Conservation (phyloP, 2,888 invertebrate genomes). For the Chrysomela aeneicollis region DNA sequence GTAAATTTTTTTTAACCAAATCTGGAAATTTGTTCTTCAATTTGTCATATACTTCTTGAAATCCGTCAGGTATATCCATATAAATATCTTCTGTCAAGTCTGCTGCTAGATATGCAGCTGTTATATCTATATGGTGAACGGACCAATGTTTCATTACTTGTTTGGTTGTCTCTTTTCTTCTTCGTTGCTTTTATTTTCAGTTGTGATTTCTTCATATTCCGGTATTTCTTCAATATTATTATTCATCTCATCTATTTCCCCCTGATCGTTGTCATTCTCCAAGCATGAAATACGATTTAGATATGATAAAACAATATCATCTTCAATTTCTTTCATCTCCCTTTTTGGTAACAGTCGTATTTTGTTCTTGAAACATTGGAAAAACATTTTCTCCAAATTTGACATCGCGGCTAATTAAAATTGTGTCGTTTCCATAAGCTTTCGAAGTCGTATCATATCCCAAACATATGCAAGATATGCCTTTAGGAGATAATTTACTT, state of each 20-base stretch:
- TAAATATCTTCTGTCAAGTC: constrained; percentile 1
- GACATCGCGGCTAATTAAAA: neutral
- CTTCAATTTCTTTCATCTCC: neutral
- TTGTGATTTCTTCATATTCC: too few relatives aligned
- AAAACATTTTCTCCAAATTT: constrained; percentile 9
- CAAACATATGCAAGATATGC: neutral
- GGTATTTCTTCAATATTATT: too few relatives aligned
- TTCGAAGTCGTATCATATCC: constrained; percentile 5
- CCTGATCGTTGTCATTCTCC: neutral
- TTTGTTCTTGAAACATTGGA: neutral
- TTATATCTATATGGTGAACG: neutral
- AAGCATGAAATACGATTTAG: neutral
- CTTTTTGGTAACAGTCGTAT: neutral
- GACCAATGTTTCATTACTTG: neutral
- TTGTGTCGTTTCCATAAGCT: neutral
- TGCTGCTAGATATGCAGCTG: constrained; percentile 8
- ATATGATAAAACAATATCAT: too few relatives aligned
- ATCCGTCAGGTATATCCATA: constrained; percentile 1
- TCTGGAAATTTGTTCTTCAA: constrained; percentile 4
- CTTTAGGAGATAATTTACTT: neutral
- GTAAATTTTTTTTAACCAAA: neutral
- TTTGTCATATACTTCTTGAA: neutral
- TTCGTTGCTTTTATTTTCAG: too few relatives aligned
- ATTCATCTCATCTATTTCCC: neutral
- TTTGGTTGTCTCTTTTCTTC: too few relatives aligned